Base-by-base conservation (phyloP, 2,797 vertebrate genomes). In the Molossus molossus region DNA sequence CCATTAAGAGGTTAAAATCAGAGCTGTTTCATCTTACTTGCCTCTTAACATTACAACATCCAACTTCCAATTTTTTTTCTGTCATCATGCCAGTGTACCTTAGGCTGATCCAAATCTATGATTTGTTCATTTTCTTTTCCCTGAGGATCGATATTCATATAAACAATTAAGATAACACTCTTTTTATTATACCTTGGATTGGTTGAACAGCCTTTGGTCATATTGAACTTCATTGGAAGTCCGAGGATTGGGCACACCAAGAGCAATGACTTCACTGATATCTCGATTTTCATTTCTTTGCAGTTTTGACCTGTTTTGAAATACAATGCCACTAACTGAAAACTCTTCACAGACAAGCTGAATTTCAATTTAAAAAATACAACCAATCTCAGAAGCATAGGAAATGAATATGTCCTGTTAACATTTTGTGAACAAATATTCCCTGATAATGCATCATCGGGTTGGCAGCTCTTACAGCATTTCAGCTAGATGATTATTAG, bases 221-320 rank as follows among this genome's bases (percentile, higher is more conserved):
- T 99, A 99, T 0, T 99, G 99, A 83, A 99, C 98, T 94, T 99
- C 99, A 17, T 98, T 99, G 96, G 99, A 98, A 23, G 98, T 97
- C 5, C 99, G 99, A 37, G 99, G 99, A 97, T 99, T 99, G 89
- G 99, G 99, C 89, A 99, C 98, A 21, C 99, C 99, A 50, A 99
- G 98, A 69, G 99, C 99, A 91, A 99, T 99, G 93, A 99, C 98
- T 98, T 99, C 99, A 70, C 99, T 99, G 98, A 99, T 99, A 97
- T 99, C 99, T 97, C 99, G 98, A 97, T 99, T 99, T 98, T 99
- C 99, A 95, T 99, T 99, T 97, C 99, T 99, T 98, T 99, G 99
- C 79, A 99, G 98, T 98, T 99, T 99, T 0, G 99, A 99, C 98
- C 99, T 99, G 98, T 96, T 95, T 97, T 77, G 83, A 98, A 97